phyloP scores from a whole-genome alignment of 2,888 invertebrate species.

The Ceriagrion tenellum region DNA sequence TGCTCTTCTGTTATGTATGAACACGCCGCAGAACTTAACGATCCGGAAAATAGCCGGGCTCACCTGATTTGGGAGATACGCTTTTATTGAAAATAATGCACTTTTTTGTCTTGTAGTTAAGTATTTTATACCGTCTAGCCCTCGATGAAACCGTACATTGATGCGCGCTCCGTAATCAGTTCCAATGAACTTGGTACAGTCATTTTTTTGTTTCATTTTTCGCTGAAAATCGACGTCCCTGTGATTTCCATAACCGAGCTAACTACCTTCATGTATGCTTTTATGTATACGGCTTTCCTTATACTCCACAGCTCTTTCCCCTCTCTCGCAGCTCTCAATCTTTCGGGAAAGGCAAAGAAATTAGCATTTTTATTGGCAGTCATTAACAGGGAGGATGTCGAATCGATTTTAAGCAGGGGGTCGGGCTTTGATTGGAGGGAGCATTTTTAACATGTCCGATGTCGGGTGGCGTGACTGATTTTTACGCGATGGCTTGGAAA shows the following conservation, averaged over 20 bases:
- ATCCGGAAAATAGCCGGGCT: background rate
- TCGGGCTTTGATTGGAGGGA: background rate
- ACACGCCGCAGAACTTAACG: background rate
- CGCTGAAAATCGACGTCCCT: background rate
- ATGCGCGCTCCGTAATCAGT: conserved; percentile 44
- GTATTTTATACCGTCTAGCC: background rate
- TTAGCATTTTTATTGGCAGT: conserved; percentile 60
- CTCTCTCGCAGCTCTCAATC: background rate
- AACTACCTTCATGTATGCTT: background rate
- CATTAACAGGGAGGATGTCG: conserved; percentile 51
- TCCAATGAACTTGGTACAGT: background rate
- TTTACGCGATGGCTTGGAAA: background rate
- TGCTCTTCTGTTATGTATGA: background rate
- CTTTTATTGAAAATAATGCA: background rate
- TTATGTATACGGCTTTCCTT: background rate
- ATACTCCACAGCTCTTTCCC: background rate
- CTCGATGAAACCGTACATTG: background rate
- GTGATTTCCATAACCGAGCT: conserved; percentile 27
- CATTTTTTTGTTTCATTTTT: background rate
- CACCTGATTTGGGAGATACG: background rate
- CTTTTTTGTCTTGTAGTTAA: background rate
- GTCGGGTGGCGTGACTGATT: conserved; percentile 43
- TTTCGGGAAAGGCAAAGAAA: background rate
- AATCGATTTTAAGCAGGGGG: conserved; percentile 44
- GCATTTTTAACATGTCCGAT: conserved; percentile 25